A percentile compares a stretch with the other conserved stretches of the same genome.
These are phyloP conservation scores for Siniperca knerii DNA, from an alignment of 2,113 vertebrate genomes.

Conservation along the genomic window DNA sequence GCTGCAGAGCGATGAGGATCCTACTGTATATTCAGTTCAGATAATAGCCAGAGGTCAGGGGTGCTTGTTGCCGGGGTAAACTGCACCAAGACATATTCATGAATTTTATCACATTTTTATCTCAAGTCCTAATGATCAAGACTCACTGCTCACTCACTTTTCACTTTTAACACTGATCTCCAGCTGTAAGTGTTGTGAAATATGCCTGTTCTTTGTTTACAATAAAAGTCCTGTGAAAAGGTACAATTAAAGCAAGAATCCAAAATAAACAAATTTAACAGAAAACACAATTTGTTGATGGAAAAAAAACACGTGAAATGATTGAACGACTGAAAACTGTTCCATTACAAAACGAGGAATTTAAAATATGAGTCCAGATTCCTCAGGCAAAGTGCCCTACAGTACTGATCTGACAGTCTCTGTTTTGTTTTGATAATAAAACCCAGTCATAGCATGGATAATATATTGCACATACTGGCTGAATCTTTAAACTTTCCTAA, in stretches of 20 bases:
- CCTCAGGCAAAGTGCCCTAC: not conserved
- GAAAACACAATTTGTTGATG: not conserved
- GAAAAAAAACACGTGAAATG: not conserved
- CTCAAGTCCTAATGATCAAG: not conserved
- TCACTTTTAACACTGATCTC: not conserved
- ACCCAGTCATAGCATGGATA: conserved; percentile 33
- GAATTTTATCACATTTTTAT: not conserved
- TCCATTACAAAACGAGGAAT: not conserved
- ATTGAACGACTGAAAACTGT: not conserved
- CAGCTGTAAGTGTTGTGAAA: not conserved
- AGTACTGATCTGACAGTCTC: conserved; percentile 27
- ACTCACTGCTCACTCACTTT: not conserved
- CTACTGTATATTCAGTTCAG: conserved; percentile 10
- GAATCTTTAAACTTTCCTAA: conserved; percentile 22
- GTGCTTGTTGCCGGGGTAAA: not conserved
- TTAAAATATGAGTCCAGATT: not conserved
- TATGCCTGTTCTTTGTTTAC: not conserved
- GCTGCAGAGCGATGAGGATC: conserved; percentile 17
- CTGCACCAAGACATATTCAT: conserved; percentile 13
- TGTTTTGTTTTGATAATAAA: conserved; percentile 53
- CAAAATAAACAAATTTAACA: not conserved
- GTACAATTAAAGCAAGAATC: not conserved
- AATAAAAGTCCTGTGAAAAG: not conserved
- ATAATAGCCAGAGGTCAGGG: conserved; percentile 45
- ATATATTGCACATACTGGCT: conserved; percentile 15